Evolutionary conservation across 2,888 invertebrate species (phyloP).

Genomic region (Notodonta dromedarius): DNA sequence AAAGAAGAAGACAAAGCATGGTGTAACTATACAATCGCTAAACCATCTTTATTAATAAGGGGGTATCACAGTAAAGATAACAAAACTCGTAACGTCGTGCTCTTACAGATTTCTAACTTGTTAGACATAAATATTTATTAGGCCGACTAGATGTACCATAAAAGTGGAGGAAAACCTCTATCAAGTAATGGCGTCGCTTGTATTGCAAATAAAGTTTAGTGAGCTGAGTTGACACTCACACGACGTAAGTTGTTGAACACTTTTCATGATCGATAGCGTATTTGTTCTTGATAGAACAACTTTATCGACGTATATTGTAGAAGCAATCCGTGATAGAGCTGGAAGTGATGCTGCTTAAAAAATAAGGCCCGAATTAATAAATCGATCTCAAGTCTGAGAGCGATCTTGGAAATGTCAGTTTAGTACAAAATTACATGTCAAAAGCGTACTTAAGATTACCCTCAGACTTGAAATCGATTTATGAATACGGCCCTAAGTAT

Average conservation of each 20-base stretch:
- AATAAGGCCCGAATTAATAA: too few species aligned
- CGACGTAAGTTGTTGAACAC: constrained; percentile 10
- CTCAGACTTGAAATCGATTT: too few species aligned
- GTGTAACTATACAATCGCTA: too few species aligned
- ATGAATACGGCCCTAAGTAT: neutral
- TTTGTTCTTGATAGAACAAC: neutral
- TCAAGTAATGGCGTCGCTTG: constrained; percentile 14
- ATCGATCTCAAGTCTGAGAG: too few species aligned
- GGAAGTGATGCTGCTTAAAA: too few species aligned
- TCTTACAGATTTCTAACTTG: constrained; percentile 12
- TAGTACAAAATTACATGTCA: too few species aligned
- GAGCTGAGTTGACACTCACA: neutral
- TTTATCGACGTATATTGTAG: neutral
- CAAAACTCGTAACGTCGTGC: constrained; percentile 8
- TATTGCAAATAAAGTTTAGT: constrained; percentile 16
- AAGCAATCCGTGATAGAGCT: too few species aligned
- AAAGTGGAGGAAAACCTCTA: constrained; percentile 17
- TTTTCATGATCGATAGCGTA: constrained; percentile 8
- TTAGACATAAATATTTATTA: constrained; percentile 19
- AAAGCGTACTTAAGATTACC: too few species aligned
- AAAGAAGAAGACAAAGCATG: too few species aligned
- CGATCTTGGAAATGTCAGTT: too few species aligned
- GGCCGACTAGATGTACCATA: constrained; percentile 8
- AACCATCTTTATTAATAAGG: too few species aligned
- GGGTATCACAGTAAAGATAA: constrained; percentile 1